These are phyloP conservation scores for Xenentodon cancila DNA, from an alignment of 2,797 vertebrate genomes.

Conservation along the genomic window DNA sequence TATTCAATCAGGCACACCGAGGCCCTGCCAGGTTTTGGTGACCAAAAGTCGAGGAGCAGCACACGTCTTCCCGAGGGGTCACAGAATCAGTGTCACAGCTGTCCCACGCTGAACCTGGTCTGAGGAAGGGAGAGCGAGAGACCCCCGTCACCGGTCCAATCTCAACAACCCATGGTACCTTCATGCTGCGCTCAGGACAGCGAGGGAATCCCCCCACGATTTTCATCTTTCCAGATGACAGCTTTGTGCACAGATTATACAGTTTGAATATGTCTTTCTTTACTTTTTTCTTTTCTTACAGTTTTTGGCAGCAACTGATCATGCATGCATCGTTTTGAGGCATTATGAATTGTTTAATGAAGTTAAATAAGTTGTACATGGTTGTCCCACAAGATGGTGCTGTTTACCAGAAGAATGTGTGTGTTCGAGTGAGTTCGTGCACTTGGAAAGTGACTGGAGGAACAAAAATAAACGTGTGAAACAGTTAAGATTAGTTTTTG, in stretches of 20 bases:
- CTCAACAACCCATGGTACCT: constrained; percentile 30
- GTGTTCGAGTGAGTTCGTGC: neutral
- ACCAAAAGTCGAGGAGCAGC: constrained; percentile 30
- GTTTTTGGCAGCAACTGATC: neutral
- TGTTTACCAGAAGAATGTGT: constrained; percentile 26
- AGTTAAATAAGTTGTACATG: constrained; percentile 13
- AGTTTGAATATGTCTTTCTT: constrained; percentile 8
- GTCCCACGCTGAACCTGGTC: constrained; percentile 69
- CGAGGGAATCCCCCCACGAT: neutral
- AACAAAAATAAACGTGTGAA: too few relatives aligned
- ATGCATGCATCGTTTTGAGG: constrained; percentile 7
- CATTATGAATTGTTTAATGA: constrained; percentile 22
- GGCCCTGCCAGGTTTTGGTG: constrained; percentile 28
- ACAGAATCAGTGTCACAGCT: constrained; percentile 63
- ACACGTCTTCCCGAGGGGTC: constrained; percentile 20
- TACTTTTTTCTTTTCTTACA: too few relatives aligned
- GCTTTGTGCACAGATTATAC: neutral
- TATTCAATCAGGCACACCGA: constrained; percentile 47
- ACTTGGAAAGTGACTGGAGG: neutral
- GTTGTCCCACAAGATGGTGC: constrained; percentile 54
- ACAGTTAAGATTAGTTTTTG: too few relatives aligned
- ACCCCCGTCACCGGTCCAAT: constrained; percentile 25
- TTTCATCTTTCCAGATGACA: neutral
- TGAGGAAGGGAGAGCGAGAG: constrained; percentile 40
- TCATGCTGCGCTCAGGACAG: constrained; percentile 17